Conservation (phyloP, 2,888 invertebrate species). For the Mesorhabditis spiculigera region DNA sequence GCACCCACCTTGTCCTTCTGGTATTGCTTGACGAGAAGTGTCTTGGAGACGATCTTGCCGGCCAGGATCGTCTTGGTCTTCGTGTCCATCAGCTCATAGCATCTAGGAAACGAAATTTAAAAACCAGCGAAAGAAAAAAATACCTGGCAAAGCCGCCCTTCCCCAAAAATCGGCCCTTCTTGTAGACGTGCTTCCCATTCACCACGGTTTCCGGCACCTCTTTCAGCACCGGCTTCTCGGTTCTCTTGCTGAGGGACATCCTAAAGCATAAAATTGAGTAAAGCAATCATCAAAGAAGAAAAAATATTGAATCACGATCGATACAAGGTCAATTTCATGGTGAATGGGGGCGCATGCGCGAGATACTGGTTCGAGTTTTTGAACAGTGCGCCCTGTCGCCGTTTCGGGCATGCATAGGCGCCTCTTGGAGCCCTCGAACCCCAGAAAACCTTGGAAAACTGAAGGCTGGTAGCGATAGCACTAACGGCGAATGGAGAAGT, state of each 20-base stretch:
- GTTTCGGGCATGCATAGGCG: no score
- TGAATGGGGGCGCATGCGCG: no score
- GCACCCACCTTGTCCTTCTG: slow-evolving; percentile 89
- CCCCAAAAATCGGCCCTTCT: slow-evolving; percentile 68
- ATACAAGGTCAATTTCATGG: no score
- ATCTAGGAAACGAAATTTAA: slow-evolving; percentile 61
- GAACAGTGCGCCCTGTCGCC: no score
- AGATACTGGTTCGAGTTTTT: no score
- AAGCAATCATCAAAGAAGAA: no score
- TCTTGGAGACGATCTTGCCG: slow-evolving; percentile 93
- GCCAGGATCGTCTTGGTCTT: slow-evolving; percentile 79
- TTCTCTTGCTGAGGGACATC: not conserved
- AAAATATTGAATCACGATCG: no score
- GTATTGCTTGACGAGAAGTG: slow-evolving; percentile 83
- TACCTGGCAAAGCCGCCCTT: slow-evolving; percentile 59
- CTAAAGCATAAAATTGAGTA: not conserved
- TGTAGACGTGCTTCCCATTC: slow-evolving; percentile 68
- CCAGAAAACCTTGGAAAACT: no score
- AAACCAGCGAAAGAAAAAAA: slow-evolving; percentile 11
- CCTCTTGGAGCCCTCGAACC: no score
- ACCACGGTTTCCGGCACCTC: not conserved
- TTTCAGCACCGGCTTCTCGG: slow-evolving; percentile 1
- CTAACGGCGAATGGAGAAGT: no score
- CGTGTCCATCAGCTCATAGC: slow-evolving; percentile 87
- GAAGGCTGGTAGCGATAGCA: no score